phyloP scores from a whole-genome alignment of 2,113 vertebrate species.

The Dicaeum eximium region DNA sequence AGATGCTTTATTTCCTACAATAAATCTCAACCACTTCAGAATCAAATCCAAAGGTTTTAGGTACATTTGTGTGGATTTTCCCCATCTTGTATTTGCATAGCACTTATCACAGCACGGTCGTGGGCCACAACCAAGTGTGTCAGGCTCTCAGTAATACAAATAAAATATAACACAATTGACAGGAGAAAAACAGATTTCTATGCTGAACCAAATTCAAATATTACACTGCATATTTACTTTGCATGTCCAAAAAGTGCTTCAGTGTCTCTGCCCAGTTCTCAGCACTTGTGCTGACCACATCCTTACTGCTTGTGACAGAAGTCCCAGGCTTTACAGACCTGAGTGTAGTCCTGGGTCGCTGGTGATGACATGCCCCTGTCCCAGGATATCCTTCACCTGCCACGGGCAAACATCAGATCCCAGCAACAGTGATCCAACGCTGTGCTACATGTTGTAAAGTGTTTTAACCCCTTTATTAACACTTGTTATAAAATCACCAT shows the following conservation, averaged over 20 bases:
- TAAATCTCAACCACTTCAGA: neutral
- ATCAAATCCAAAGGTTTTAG: neutral
- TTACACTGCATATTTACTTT: neutral
- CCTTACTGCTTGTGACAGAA: neutral
- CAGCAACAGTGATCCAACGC: accelerated
- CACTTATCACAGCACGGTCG: neutral
- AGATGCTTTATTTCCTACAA: neutral
- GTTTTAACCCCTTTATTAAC: neutral
- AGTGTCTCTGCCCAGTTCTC: neutral
- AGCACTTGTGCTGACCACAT: neutral
- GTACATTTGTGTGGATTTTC: neutral
- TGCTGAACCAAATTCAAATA: neutral
- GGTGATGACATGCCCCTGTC: accelerated
- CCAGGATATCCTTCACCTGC: neutral
- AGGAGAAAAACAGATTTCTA: neutral
- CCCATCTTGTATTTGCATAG: neutral
- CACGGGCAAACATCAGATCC: neutral
- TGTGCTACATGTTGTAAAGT: accelerated
- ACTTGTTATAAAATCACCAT: accelerated
- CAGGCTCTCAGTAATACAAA: neutral
- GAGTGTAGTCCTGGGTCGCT: accelerated
- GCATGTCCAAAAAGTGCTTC: neutral
- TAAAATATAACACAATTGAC: neutral
- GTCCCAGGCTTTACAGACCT: neutral
- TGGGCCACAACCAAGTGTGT: accelerated